Evolutionary conservation across 2,888 invertebrate genomes (phyloP), one percentile per base, ranked within the genome.

Genomic region (Hirtodrosophila alboralis): DNA sequence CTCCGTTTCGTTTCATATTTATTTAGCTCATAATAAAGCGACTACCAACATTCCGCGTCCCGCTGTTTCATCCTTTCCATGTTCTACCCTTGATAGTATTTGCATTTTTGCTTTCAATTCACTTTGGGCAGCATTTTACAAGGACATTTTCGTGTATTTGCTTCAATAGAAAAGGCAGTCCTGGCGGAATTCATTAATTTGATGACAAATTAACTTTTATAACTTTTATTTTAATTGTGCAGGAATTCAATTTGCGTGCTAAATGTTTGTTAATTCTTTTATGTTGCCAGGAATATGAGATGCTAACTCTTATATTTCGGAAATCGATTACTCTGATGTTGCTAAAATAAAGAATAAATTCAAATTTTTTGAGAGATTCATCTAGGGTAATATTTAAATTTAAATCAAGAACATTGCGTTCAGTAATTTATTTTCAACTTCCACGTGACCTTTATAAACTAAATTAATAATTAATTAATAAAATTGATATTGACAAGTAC

Each of bases 151-250:
- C 18, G 8, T 9, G 31, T 6, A 6, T 12, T 30, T 4, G 4
- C 21, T 30, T 3, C 2, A 3, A 7, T 37, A 30, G 18, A 7
- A 23, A 26, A 9, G 1, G 12, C 14, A 6, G 7, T 1, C 9
- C 8, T 37, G n/a, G 26, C 38, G 56, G 62, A 65, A 71, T 68
- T 70, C 65, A 66, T 69, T 68, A 75, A 70, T 75, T 75, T 71
- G 78, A 75, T 74, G 65, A 78, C 71, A 71, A 77, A 74, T 80
- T 75, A 74, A 65, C 69, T 59, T 74, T 80, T 71, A 65, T 63
- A 67, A 61, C 69, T 65, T 23, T 61, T 68, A 66, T 73, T 70
- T 74, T 53, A 49, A 51, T 44, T 56, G 33, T 34, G 41, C 14
- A 51, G 27, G 38, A 66, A 72, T 58, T 43, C 54, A 70, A 78